phyloP scores from a whole-genome alignment of 35 echinoderm and acorn worm species.

The Nesometra sesokonis region DNA sequence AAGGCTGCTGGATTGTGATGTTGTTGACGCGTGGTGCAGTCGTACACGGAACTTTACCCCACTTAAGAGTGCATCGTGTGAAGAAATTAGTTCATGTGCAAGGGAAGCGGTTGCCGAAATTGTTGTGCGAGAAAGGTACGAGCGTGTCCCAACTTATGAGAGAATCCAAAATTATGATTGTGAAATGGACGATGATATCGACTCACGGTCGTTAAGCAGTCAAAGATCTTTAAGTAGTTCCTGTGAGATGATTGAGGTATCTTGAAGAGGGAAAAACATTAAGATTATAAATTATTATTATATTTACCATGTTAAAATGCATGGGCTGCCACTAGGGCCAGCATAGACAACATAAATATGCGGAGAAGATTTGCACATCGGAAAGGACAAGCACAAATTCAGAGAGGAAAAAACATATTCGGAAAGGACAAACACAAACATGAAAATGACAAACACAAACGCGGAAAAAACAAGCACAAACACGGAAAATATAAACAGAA shows the following conservation, averaged over 20 bases:
- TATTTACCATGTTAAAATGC: too few relatives aligned
- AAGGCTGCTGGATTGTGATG: neutral
- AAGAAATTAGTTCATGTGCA: conserved; percentile 83
- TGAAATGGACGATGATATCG: conserved; percentile 56
- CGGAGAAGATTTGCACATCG: too few relatives aligned
- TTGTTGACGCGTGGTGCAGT: neutral
- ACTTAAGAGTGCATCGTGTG: conserved; percentile 40
- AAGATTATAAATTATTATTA: too few relatives aligned
- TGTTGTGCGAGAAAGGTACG: conserved; percentile 26
- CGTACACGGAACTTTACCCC: neutral
- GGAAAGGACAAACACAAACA: too few relatives aligned
- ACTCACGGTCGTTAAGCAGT: conserved; percentile 77
- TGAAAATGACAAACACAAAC: too few relatives aligned
- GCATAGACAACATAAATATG: too few relatives aligned
- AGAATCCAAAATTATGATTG: neutral
- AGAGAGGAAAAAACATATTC: too few relatives aligned
- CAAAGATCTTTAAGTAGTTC: conserved; percentile 87
- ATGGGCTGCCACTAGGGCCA: too few relatives aligned
- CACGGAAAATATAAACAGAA: too few relatives aligned
- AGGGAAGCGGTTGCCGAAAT: conserved; percentile 88
- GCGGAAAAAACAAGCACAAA: too few relatives aligned
- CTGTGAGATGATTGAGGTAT: conserved; percentile 99
- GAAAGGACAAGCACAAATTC: too few relatives aligned
- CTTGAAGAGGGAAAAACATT: conserved; percentile 44
- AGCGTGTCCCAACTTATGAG: neutral